phyloP scores from a whole-genome alignment of 2,797 vertebrate genomes.

The Semotilus atromaculatus region DNA sequence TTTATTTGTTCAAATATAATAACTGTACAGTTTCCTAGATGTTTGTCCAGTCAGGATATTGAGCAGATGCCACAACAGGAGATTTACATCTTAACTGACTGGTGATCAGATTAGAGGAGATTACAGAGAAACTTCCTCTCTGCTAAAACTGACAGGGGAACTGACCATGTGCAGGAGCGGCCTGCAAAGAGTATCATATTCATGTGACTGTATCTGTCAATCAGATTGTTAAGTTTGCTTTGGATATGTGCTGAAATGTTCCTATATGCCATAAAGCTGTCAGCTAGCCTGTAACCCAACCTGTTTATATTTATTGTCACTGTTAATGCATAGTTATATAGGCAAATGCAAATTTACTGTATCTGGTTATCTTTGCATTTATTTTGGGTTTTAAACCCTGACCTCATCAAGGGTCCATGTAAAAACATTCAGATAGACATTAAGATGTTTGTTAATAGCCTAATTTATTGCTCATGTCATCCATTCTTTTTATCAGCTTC shows the following conservation, averaged over 20 bases:
- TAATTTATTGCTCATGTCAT: not conserved
- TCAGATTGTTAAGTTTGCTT: not conserved
- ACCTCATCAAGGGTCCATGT: not conserved
- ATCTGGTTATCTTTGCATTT: not conserved
- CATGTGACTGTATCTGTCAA: not conserved
- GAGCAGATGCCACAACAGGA: slow-evolving; percentile 58
- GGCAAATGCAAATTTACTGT: not conserved
- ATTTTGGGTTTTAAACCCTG: not conserved
- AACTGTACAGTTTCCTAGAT: slow-evolving; percentile 3
- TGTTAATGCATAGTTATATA: not conserved
- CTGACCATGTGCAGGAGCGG: not conserved
- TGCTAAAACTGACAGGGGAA: slow-evolving; percentile 13
- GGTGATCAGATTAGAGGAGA: slow-evolving; percentile 60
- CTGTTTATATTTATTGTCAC: not conserved
- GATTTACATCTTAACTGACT: slow-evolving; percentile 57
- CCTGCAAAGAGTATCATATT: not conserved
- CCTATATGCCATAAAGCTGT: not conserved
- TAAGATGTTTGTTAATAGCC: not conserved
- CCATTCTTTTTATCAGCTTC: not conserved
- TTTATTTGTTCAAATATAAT: not conserved
- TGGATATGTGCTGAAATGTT: not conserved
- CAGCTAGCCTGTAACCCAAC: not conserved
- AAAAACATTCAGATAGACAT: not conserved
- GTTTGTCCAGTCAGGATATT: slow-evolving; percentile 31
- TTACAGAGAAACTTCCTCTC: slow-evolving; percentile 53